A percentile compares a stretch with the other conserved stretches of the same genome.
phyloP scores from a whole-genome alignment of 1,140 invertebrate species.

The Cyrtorhinus lividipennis region DNA sequence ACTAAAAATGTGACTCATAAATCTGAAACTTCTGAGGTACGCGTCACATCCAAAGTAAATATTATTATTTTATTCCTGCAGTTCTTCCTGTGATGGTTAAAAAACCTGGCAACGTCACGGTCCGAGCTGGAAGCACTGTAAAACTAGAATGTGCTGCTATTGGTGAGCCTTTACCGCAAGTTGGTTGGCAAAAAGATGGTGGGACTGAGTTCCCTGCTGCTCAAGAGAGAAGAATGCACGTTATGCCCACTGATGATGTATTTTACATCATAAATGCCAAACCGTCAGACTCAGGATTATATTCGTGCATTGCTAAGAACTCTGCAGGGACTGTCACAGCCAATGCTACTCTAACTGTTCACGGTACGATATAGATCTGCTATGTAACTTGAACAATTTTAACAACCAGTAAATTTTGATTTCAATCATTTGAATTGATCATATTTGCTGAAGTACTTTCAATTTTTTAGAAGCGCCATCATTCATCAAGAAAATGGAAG shows the following conservation, averaged over 20 bases:
- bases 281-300: slow-evolving; percentile 72
- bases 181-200: slow-evolving; percentile 88
- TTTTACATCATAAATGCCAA: slow-evolving; percentile 87
- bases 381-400: too few relatives aligned
- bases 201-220: slow-evolving; percentile 90
- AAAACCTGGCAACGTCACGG: slow-evolving; percentile 67
- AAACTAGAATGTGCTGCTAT: slow-evolving; percentile 78
- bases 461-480: slow-evolving; percentile 61
- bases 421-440: slow-evolving; percentile 1
- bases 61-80: too few relatives aligned
- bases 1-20: neutral
- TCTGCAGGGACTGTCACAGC: slow-evolving; percentile 68
- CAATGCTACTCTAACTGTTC: slow-evolving; percentile 77
- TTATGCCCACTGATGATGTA: slow-evolving; percentile 78
- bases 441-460: neutral
- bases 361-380: slow-evolving; percentile 44
- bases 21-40: neutral
- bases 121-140: slow-evolving; percentile 71
- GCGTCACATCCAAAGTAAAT: too few relatives aligned
- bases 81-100: slow-evolving; percentile 79
- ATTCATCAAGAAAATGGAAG: slow-evolving; percentile 69
- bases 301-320: slow-evolving; percentile 88
- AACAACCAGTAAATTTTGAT: too few relatives aligned
- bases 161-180: slow-evolving; percentile 75
- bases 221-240: slow-evolving; percentile 78